These are phyloP conservation scores for Melanchra persicariae DNA, from an alignment of 2,888 invertebrate species.

Conservation along the genomic window DNA sequence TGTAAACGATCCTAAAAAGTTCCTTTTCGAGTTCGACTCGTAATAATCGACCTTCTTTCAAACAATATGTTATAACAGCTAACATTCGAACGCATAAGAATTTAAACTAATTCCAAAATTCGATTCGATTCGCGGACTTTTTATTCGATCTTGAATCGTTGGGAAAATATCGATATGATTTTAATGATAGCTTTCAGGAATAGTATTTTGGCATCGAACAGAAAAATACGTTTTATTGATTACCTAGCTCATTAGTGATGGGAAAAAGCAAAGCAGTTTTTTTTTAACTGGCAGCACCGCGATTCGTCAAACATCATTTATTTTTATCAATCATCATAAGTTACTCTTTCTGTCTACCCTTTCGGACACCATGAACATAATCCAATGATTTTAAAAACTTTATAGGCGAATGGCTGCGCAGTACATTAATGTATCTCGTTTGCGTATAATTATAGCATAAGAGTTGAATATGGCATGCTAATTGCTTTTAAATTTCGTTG, in stretches of 20 bases:
- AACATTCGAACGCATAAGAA: conserved; percentile 24
- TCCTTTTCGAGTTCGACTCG: conserved; percentile 36
- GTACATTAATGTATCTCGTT: conserved; percentile 51
- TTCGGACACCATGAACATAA: conserved; percentile 17
- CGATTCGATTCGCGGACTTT: conserved; percentile 26
- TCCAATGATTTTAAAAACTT: conserved; percentile 37
- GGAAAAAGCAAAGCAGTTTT: not conserved
- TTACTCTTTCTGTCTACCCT: not conserved
- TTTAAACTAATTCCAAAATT: conserved; percentile 44
- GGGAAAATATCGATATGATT: conserved; percentile 18
- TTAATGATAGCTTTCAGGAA: not conserved
- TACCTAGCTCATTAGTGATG: not conserved
- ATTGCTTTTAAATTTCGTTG: conserved; percentile 60
- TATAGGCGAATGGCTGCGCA: conserved; percentile 31
- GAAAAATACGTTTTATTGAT: not conserved
- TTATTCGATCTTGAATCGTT: conserved; percentile 29
- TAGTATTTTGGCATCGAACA: not conserved
- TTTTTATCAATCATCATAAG: not conserved
- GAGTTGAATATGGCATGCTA: conserved; percentile 58
- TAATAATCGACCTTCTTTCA: conserved; percentile 47
- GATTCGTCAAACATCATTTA: not conserved
- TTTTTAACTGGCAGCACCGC: not conserved
- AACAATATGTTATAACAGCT: conserved; percentile 42
- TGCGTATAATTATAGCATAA: conserved; percentile 56
- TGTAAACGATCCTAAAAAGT: conserved; percentile 50